phyloP scores from a whole-genome alignment of 2,113 vertebrate species.

The Cheirogaleus medius region DNA sequence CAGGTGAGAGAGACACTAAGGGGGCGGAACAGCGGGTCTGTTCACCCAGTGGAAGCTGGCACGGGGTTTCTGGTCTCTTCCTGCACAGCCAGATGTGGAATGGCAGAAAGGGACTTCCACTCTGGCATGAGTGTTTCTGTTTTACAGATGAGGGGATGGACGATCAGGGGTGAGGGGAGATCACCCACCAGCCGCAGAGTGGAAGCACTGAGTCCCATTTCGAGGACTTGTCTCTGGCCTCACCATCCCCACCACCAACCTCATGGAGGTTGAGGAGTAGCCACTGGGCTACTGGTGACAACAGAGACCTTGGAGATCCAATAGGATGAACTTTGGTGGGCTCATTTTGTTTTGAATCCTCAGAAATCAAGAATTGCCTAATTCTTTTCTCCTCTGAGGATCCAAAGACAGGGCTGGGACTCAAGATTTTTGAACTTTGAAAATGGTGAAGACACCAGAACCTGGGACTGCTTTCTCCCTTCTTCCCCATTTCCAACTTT shows the following conservation, averaged over 20 bases:
- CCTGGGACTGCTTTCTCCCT: neutral
- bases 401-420: neutral
- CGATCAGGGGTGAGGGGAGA: neutral
- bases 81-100: neutral
- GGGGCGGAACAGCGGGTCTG: neutral
- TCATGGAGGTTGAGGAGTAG: rapidly evolving
- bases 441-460: neutral
- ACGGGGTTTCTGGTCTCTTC: neutral
- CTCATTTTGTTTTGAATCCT: neutral
- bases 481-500: neutral
- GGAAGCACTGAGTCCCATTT: neutral
- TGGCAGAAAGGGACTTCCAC: neutral
- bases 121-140: neutral
- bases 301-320: neutral
- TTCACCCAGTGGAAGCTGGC: neutral
- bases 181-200: too few species aligned
- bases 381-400: neutral
- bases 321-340: neutral
- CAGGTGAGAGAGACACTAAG: neutral
- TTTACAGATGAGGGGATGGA: neutral
- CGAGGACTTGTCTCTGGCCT: neutral
- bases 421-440: neutral
- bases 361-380: neutral
- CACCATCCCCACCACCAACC: neutral
- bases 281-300: neutral